These are phyloP conservation scores for Netta rufina DNA, from an alignment of 2,797 vertebrate species.

Conservation along the genomic window DNA sequence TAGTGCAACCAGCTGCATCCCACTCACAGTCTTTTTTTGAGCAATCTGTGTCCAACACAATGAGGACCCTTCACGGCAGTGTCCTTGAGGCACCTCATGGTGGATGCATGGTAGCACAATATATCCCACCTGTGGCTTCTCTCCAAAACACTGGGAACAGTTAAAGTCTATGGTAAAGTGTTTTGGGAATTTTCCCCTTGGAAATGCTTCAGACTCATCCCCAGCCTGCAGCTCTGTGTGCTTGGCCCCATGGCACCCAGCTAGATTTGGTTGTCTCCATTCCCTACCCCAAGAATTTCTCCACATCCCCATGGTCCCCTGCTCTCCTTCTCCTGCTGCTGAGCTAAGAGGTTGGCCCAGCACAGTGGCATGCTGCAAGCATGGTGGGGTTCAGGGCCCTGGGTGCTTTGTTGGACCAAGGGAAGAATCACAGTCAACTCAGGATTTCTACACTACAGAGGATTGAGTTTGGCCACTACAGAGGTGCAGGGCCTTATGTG, in stretches of 20 bases:
- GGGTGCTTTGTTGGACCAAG: background rate
- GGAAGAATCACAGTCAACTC: background rate
- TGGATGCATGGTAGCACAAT: rapidly evolving
- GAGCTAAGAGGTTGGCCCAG: too few relatives aligned
- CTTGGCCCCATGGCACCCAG: background rate
- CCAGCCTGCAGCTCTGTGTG: background rate
- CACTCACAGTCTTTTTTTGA: background rate
- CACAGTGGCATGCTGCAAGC: too few relatives aligned
- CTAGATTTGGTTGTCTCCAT: background rate
- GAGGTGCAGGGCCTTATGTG: background rate
- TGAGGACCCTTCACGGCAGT: background rate
- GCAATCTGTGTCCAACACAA: rapidly evolving
- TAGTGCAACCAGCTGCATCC: background rate
- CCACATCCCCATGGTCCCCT: background rate
- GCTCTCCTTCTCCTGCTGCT: too few relatives aligned
- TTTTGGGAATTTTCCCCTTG: background rate
- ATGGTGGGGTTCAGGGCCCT: too few relatives aligned
- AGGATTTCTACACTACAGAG: background rate
- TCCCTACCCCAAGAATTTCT: background rate
- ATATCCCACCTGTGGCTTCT: background rate
- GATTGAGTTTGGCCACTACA: background rate
- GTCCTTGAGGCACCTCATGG: background rate
- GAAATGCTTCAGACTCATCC: background rate
- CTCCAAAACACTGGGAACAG: background rate
- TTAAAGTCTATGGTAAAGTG: background rate